Base-by-base conservation (phyloP, 2,113 vertebrate species). In the Pithys albifrons region DNA sequence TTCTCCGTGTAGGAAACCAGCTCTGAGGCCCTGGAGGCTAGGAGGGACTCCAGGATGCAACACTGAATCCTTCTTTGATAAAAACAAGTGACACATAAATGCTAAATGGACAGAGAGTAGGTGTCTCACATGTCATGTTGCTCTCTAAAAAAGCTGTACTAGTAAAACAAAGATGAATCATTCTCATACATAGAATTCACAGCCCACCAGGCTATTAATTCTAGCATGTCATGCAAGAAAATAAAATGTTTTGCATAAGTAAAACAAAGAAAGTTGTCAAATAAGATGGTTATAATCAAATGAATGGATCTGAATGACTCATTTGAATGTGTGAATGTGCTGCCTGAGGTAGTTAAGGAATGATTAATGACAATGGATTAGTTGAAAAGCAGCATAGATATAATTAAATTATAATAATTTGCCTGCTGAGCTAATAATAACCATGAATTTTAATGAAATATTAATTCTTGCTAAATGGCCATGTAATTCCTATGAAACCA, bases 81-180 rank as follows among this genome's bases (percentile, higher is more conserved):
- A 46, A 96, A 91, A 64, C 66, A 93, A 76, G 46, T 88, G 52
- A 91, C 67, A 82, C 62, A 91, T 69, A 75, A 67, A 80, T 46
- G 59, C 79, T 91, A 94, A 95, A 83, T 76, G 88, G 87, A 82
- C 82, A 43, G 75, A 27, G 71, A 90, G 85, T 89, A 91, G 91
- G 89, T 67, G 88, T 94, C 81, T 88, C 74, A 46, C 1, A 0
- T 93, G 87, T 89, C 87, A 89, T 95, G 82, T 76, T 69, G 20
- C 31, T 88, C 49, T 67, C 77, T 82, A 79, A 54, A 96, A 92
- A 86, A 69, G 29, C 3, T 62, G 10, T 75, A 33, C 66, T 72
- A 72, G n/a, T 85, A 91, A 95, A 96, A 25, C 31, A 72, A 85
- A 89, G 71, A 93, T 96, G 74, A 95, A 80, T 96, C 87, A 93